Evolutionary conservation across 2,113 vertebrate species (phyloP).

Genomic region (Equus przewalskii): DNA sequence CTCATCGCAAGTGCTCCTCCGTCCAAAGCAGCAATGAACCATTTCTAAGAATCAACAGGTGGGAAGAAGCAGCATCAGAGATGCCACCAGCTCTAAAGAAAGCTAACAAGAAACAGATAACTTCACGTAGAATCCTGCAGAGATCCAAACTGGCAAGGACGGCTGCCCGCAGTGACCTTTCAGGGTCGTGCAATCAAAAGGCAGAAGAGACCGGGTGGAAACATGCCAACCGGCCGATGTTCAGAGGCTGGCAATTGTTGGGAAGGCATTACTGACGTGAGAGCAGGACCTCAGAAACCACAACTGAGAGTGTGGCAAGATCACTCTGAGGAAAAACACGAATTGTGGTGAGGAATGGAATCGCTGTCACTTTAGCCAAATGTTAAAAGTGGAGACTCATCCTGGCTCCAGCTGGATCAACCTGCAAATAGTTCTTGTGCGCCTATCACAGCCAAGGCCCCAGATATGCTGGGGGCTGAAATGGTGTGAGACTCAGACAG

Average conservation of each 20-base stretch:
- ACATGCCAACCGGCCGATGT: background rate
- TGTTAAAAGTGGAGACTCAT: background rate
- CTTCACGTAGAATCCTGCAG: fast-evolving
- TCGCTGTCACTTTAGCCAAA: background rate
- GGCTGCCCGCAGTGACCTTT: background rate
- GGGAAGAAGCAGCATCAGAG: background rate
- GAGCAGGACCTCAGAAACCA: background rate
- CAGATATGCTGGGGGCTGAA: fast-evolving
- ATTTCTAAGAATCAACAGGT: background rate
- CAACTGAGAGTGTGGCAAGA: background rate
- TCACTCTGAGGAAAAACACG: no score
- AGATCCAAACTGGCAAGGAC: background rate
- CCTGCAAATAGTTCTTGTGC: background rate
- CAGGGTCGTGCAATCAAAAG: background rate
- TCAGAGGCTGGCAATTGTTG: background rate
- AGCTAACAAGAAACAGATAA: background rate
- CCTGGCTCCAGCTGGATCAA: background rate
- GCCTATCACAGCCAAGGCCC: background rate
- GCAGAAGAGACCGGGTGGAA: background rate
- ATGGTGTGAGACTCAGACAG: background rate
- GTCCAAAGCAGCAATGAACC: background rate
- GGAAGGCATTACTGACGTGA: background rate
- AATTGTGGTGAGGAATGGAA: background rate
- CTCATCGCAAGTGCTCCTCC: background rate
- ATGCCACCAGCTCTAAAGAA: background rate